Conservation (phyloP, 2,888 invertebrate species). For the Metallyticus violacea region DNA sequence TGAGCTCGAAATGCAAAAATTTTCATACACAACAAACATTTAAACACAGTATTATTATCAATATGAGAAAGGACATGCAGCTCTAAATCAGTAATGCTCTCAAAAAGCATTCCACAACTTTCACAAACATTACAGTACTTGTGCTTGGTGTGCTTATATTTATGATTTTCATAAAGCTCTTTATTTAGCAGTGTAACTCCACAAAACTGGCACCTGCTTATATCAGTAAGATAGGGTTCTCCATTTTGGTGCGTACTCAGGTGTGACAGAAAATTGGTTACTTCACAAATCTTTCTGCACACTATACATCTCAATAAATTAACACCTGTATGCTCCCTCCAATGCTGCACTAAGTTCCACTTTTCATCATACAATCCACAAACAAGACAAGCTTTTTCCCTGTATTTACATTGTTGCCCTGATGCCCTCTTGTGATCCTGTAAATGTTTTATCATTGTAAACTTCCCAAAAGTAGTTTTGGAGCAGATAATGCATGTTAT, state of each 20-base stretch:
- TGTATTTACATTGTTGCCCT: not conserved
- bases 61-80: not conserved
- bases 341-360: not conserved
- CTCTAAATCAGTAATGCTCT: not conserved
- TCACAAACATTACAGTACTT: not conserved
- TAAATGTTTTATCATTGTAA: too few relatives aligned
- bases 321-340: not conserved
- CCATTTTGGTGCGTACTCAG: not conserved
- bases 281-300: not conserved
- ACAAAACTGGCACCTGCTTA: not conserved
- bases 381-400: not conserved
- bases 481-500: too few relatives aligned
- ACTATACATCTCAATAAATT: not conserved
- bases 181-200: not conserved
- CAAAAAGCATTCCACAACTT: not conserved
- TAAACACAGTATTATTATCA: not conserved
- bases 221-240: not conserved
- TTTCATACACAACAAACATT: not conserved
- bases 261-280: not conserved
- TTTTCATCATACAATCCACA: not conserved
- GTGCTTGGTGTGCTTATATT: not conserved
- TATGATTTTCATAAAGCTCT: not conserved
- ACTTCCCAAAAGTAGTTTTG: too few relatives aligned
- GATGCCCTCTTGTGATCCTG: too few relatives aligned
- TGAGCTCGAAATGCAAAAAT: not conserved